phyloP scores from a whole-genome alignment of 2,797 vertebrate species.

The Siniperca obscura region DNA sequence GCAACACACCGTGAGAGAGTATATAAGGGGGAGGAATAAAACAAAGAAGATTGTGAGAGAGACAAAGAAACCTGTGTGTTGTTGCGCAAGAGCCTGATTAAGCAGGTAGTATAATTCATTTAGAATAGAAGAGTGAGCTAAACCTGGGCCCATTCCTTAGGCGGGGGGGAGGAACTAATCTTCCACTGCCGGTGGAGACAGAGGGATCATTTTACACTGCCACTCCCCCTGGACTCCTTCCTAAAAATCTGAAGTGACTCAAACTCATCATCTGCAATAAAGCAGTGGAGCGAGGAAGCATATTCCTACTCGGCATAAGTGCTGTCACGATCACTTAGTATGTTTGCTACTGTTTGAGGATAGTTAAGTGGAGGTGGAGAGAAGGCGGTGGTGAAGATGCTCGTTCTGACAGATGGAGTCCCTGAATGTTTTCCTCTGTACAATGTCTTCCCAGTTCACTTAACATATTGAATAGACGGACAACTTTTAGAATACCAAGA shows the following conservation, averaged over 20 bases:
- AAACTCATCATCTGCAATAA: constrained; percentile 58
- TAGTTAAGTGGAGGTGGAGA: constrained; percentile 49
- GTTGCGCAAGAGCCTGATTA: constrained; percentile 56
- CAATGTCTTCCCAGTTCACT: constrained; percentile 9
- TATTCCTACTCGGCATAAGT: constrained; percentile 56
- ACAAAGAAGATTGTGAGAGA: constrained; percentile 19
- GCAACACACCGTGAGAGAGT: constrained; percentile 20
- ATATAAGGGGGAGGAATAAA: constrained; percentile 26
- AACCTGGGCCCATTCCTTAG: constrained; percentile 65
- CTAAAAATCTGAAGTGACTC: constrained; percentile 61
- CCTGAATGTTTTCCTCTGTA: constrained; percentile 53
- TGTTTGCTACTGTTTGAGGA: constrained; percentile 50
- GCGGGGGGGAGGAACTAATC: constrained; percentile 64
- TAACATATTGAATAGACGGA: constrained; percentile 6
- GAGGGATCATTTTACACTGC: constrained; percentile 58
- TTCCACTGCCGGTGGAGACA: constrained; percentile 50
- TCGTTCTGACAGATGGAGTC: constrained; percentile 47
- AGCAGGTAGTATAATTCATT: constrained; percentile 71
- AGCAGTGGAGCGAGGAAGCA: constrained; percentile 48
- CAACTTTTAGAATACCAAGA: constrained; percentile 3
- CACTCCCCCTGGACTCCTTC: constrained; percentile 47
- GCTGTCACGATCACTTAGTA: constrained; percentile 65
- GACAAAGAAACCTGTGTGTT: constrained; percentile 49
- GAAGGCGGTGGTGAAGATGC: constrained; percentile 34
- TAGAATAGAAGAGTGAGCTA: constrained; percentile 60